A percentile compares a stretch with the other conserved stretches of the same genome.
Evolutionary conservation across 2,888 invertebrate species (phyloP).

Genomic region (Netelia fuscicornis): DNA sequence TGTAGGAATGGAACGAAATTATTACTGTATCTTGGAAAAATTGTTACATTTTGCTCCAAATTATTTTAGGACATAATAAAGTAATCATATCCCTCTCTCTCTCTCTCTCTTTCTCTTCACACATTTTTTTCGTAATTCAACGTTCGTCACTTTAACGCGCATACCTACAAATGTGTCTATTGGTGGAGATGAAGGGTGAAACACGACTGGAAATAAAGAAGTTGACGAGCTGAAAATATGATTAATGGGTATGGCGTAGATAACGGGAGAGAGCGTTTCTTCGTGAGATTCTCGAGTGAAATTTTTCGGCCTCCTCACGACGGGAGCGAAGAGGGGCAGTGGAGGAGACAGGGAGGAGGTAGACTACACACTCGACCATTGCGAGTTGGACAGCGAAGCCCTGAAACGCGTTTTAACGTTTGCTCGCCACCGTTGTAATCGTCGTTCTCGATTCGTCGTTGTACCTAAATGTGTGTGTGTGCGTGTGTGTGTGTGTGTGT

Average conservation of each 20-base stretch:
- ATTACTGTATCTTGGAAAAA: too few relatives aligned
- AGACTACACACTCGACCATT: not conserved
- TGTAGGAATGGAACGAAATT: too few relatives aligned
- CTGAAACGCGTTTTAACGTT: slow-evolving; percentile 40
- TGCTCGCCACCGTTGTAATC: slow-evolving; percentile 6
- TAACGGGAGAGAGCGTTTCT: slow-evolving; percentile 46
- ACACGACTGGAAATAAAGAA: not conserved
- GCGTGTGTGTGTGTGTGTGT: too few relatives aligned
- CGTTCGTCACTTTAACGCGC: too few relatives aligned
- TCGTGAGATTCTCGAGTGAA: not conserved
- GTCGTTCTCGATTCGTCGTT: not conserved
- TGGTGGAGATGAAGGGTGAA: slow-evolving; percentile 8
- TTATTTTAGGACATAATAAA: too few relatives aligned
- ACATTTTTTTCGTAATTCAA: too few relatives aligned
- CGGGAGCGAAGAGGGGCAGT: not conserved
- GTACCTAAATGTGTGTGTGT: not conserved
- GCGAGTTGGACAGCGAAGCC: not conserved
- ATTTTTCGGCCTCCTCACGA: slow-evolving; percentile 16
- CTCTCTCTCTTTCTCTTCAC: too few relatives aligned
- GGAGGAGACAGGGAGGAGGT: not conserved
- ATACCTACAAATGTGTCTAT: not conserved
- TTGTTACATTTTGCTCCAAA: too few relatives aligned
- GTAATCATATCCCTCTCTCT: too few relatives aligned
- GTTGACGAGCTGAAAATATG: slow-evolving; percentile 22
- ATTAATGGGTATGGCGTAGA: slow-evolving; percentile 52